Evolutionary conservation across 2,888 invertebrate species (phyloP), one percentile per base, ranked within the genome.

Genomic region (Hyposoter dolosus): DNA sequence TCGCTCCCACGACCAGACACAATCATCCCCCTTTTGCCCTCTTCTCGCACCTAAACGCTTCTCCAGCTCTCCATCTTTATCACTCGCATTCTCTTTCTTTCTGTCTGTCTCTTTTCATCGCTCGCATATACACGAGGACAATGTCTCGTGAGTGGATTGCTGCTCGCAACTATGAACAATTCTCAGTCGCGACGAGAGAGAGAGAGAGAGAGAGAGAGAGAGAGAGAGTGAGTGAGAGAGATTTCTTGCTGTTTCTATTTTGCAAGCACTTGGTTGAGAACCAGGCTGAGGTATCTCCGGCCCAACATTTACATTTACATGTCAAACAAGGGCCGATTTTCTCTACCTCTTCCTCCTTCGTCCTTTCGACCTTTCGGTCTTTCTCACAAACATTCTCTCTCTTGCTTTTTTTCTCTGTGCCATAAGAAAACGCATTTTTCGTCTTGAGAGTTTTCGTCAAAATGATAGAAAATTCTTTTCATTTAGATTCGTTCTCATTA

Each of bases 291-390:
- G 89, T 83, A 79, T 83, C 82, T 91, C 91, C 90, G 91, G 89
- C 90, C 86, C 91, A 90, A 92, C 92, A 91, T 92, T 92, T 92
- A 91, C 92, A 92, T 93, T 92, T 92, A 90, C 92, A 91, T 92
- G 90, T 91, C 92, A 91, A 92, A 92, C 91, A 91, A 92, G 91
- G 89, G 90, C 91, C 90, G 90, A 90, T 89, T 88, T 84, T 50
- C 60, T 71, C 74, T 40, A 19, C 47, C 47, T 43, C 40, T 63
- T 28, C 60, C 60, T 65, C 50, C 45, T 50, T 23, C 35, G 50
- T 40, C 32, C 50, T 28, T 40, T 53, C 66, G 65, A 40, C 53
- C 47, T 47, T 19, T 66, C n/a, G n/a, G 4, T 76, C 35, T 19
- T 32, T 66, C 40, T 53, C 50, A 23, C 77, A 19, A 7, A 3